phyloP scores from a whole-genome alignment of 1,140 invertebrate species.

The Drosophila pseudoananassae region DNA sequence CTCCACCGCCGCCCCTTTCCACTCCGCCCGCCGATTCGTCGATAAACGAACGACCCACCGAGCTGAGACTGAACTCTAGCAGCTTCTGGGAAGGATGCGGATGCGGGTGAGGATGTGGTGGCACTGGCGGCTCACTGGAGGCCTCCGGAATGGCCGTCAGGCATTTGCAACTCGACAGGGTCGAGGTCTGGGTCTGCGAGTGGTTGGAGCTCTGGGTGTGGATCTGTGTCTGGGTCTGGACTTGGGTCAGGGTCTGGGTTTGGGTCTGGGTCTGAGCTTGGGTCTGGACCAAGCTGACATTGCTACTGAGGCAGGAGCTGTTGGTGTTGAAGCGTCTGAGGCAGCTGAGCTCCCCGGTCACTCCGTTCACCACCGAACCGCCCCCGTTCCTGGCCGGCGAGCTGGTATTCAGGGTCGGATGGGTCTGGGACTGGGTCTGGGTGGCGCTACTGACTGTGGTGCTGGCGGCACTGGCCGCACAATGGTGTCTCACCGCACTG shows the following conservation, averaged over 20 bases:
- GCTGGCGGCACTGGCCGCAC: constrained; percentile 57
- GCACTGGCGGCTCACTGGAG: constrained; percentile 40
- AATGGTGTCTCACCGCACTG: constrained; percentile 56
- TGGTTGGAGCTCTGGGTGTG: constrained; percentile 34
- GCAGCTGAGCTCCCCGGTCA: constrained; percentile 85
- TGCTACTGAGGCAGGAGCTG: constrained; percentile 65
- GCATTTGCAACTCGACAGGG: constrained; percentile 71
- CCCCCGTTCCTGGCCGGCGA: constrained; percentile 88
- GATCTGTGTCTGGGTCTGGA: constrained; percentile 39
- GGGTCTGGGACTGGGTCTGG: constrained; percentile 41
- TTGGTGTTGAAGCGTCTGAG: constrained; percentile 75
- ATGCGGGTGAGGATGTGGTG: neutral
- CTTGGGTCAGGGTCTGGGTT: constrained; percentile 24
- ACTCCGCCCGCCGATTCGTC: constrained; percentile 57
- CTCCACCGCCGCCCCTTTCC: neutral
- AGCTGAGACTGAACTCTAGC: constrained; percentile 80
- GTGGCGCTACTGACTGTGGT: constrained; percentile 41
- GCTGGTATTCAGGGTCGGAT: constrained; percentile 41
- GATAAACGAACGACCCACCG: constrained; percentile 82
- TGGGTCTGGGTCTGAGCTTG: constrained; percentile 42
- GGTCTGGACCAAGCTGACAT: constrained; percentile 54
- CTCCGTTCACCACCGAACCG: constrained; percentile 63
- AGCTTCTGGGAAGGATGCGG: constrained; percentile 55
- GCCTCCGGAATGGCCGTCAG: constrained; percentile 78
- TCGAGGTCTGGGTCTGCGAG: constrained; percentile 43